These are phyloP conservation scores for Pangasius mekongensis DNA, from an alignment of 2,797 vertebrate species.

Conservation along the genomic window DNA sequence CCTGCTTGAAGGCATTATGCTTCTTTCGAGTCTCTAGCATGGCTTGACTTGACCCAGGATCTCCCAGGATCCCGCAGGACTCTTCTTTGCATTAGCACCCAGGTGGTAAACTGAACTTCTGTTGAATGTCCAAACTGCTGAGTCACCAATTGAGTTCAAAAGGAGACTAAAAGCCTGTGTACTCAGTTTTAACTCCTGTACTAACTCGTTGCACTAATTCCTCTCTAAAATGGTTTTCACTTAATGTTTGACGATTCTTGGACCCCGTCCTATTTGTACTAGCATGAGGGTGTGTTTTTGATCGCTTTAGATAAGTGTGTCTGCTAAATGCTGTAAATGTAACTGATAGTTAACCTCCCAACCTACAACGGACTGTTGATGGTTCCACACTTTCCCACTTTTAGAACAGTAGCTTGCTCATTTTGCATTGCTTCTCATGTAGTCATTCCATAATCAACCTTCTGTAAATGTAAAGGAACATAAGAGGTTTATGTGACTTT, in stretches of 20 bases:
- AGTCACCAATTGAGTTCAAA: background rate
- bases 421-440: background rate
- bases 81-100: background rate
- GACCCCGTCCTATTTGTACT: too few relatives aligned
- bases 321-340: background rate
- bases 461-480: background rate
- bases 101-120: background rate
- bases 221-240: background rate
- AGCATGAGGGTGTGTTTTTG: background rate
- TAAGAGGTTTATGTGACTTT: slow-evolving; percentile 17
- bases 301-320: background rate
- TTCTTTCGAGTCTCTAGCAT: background rate
- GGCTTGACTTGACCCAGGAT: background rate
- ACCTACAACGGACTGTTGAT: background rate
- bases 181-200: too few relatives aligned
- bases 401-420: background rate
- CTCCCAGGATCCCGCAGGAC: background rate
- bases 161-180: background rate
- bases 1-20: background rate
- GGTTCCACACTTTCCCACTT: background rate
- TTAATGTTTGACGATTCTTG: background rate
- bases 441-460: background rate
- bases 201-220: background rate
- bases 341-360: background rate
- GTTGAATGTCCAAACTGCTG: background rate